Conservation (phyloP, 1,140 invertebrate genomes). For the Streblospio benedicti region DNA sequence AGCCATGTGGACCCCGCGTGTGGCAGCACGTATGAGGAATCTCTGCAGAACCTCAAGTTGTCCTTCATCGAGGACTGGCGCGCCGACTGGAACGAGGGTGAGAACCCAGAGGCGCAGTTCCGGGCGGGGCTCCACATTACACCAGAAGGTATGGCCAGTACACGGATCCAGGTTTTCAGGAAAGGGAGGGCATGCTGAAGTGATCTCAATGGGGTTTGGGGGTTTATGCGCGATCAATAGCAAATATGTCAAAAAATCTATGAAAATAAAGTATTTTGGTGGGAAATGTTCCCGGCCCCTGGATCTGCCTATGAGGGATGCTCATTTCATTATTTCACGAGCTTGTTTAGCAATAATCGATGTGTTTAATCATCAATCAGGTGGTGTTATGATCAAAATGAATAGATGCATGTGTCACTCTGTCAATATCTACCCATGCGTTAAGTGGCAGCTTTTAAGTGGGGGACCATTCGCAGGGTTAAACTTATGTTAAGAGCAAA, state of each 20-base stretch:
- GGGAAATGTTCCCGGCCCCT: not conserved
- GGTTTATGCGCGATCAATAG: not conserved
- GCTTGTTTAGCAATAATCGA: not conserved
- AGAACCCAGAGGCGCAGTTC: not conserved
- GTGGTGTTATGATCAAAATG: too few relatives aligned
- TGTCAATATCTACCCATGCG: too few relatives aligned
- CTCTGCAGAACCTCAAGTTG: not conserved
- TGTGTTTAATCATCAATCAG: too few relatives aligned
- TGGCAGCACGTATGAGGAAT: too few relatives aligned
- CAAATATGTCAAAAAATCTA: too few relatives aligned
- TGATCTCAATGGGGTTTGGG: not conserved
- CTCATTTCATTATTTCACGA: not conserved
- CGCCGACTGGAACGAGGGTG: not conserved
- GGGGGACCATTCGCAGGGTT: too few relatives aligned
- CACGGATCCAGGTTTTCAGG: too few relatives aligned
- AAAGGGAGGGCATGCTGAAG: not conserved
- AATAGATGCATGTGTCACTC: too few relatives aligned
- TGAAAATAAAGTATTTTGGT: too few relatives aligned
- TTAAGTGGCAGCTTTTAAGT: too few relatives aligned
- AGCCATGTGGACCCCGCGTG: too few relatives aligned
- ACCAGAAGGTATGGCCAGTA: not conserved
- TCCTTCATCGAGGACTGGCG: slow-evolving; percentile 2
- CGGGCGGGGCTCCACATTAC: not conserved
- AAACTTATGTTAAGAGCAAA: too few relatives aligned
- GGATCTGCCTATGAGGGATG: not conserved